phyloP scores from a whole-genome alignment of 2,888 invertebrate species.

The Euplagia quadripunctaria region DNA sequence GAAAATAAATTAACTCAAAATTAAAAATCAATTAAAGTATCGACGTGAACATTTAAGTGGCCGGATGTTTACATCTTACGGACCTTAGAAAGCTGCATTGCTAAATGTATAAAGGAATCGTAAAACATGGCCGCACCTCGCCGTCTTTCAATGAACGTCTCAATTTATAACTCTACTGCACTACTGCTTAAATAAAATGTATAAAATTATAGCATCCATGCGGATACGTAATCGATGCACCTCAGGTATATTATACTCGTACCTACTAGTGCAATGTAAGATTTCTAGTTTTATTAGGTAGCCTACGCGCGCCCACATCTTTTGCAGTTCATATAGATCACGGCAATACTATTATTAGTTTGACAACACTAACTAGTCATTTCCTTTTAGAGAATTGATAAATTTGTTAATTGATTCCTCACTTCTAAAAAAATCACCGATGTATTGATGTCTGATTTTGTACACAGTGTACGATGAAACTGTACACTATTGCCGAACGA shows the following conservation, averaged over 20 bases:
- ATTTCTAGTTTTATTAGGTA: conserved; percentile 64
- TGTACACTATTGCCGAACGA: too few species aligned
- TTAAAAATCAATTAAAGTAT: conserved; percentile 48
- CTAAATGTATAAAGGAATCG: conserved; percentile 67
- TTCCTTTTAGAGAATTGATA: too few species aligned
- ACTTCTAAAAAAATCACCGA: too few species aligned
- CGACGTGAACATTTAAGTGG: conserved; percentile 62
- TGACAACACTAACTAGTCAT: too few species aligned
- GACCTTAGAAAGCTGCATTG: conserved; percentile 78
- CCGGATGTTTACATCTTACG: conserved; percentile 80
- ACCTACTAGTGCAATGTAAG: conserved; percentile 63
- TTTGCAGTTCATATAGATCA: not conserved
- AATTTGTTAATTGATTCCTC: too few species aligned
- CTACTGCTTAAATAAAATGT: conserved; percentile 68
- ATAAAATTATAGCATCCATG: conserved; percentile 67
- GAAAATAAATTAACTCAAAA: conserved; percentile 27
- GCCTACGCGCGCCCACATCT: conserved; percentile 50
- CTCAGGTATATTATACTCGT: conserved; percentile 44
- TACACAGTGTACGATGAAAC: too few species aligned
- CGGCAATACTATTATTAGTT: not conserved
- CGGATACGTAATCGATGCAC: conserved; percentile 67
- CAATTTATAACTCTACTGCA: conserved; percentile 71
- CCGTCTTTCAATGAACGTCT: conserved; percentile 62
- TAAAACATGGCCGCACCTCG: conserved; percentile 64
- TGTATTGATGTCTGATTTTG: not conserved